phyloP scores from a whole-genome alignment of 2,888 invertebrate genomes.

The Nebria brevicollis region DNA sequence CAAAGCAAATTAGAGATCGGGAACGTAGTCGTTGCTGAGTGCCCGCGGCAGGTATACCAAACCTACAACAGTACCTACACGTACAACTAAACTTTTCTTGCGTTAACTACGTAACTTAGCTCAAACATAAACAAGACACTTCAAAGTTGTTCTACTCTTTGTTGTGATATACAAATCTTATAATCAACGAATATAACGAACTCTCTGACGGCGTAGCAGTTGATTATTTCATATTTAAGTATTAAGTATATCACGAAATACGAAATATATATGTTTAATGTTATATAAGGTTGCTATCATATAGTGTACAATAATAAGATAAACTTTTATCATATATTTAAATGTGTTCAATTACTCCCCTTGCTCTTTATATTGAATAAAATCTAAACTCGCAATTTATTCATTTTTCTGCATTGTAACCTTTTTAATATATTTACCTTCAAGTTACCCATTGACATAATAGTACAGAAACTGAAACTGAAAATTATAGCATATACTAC shows the following conservation, averaged over 20 bases:
- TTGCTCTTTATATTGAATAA: too few species aligned
- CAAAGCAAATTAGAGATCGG: slow-evolving; percentile 37
- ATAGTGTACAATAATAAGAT: too few species aligned
- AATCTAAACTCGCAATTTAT: too few species aligned
- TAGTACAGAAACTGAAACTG: too few species aligned
- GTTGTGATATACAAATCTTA: neutral
- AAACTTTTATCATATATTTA: too few species aligned
- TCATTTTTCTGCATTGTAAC: too few species aligned
- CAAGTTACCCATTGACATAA: too few species aligned
- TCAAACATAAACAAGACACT: slow-evolving; percentile 29
- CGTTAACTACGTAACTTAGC: slow-evolving; percentile 33
- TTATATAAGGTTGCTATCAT: too few species aligned
- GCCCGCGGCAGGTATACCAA: slow-evolving; percentile 10
- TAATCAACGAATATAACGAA: neutral
- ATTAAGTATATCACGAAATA: neutral
- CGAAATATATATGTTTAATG: too few species aligned
- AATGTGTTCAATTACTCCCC: too few species aligned
- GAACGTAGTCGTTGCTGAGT: slow-evolving; percentile 10
- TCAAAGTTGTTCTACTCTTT: neutral
- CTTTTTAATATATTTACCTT: too few species aligned
- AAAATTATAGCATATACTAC: too few species aligned
- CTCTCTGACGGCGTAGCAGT: neutral
- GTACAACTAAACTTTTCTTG: slow-evolving; percentile 22
- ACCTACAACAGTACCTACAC: slow-evolving; percentile 6
- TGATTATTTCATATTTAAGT: neutral